Conservation (phyloP, 2,888 invertebrate genomes). For the Cloeon dipterum region DNA sequence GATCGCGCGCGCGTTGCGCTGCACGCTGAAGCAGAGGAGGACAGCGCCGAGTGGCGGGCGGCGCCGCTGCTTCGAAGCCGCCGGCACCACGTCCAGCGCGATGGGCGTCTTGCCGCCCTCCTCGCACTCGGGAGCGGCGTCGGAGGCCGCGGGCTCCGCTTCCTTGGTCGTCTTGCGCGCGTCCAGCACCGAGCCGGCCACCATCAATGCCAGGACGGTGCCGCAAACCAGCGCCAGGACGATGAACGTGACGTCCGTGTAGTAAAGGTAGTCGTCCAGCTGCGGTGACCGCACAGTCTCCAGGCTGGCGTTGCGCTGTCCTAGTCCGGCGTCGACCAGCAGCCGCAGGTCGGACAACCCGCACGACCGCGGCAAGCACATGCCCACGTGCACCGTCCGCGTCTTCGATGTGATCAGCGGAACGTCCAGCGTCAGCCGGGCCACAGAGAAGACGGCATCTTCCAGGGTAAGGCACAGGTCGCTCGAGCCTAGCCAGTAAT, state of each 20-base stretch:
- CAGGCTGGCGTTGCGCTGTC: conserved; percentile 9
- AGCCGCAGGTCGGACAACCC: conserved; percentile 25
- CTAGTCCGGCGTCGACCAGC: conserved; percentile 21
- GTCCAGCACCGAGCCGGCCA: too few species aligned
- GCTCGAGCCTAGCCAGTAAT: conserved; percentile 58
- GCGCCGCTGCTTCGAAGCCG: background rate
- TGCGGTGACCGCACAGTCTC: conserved; percentile 33
- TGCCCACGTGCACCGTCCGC: conserved; percentile 42
- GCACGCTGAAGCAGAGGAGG: conserved; percentile 19
- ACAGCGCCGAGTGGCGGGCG: conserved; percentile 7
- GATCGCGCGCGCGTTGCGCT: conserved; percentile 16
- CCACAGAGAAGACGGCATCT: background rate
- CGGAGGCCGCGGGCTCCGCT: background rate
- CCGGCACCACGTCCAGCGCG: background rate
- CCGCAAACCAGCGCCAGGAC: conserved; percentile 33
- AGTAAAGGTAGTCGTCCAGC: conserved; percentile 40
- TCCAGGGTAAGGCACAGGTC: conserved; percentile 44
- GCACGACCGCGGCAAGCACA: conserved; percentile 51
- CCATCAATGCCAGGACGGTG: too few species aligned
- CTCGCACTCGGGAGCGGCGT: background rate
- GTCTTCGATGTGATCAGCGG: conserved; percentile 22
- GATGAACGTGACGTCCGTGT: conserved; percentile 38
- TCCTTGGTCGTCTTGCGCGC: background rate
- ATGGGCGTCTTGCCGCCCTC: background rate
- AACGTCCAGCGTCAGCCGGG: background rate